These are phyloP conservation scores for Stigmatopora nigra DNA, from an alignment of 2,113 vertebrate genomes.

Conservation along the genomic window DNA sequence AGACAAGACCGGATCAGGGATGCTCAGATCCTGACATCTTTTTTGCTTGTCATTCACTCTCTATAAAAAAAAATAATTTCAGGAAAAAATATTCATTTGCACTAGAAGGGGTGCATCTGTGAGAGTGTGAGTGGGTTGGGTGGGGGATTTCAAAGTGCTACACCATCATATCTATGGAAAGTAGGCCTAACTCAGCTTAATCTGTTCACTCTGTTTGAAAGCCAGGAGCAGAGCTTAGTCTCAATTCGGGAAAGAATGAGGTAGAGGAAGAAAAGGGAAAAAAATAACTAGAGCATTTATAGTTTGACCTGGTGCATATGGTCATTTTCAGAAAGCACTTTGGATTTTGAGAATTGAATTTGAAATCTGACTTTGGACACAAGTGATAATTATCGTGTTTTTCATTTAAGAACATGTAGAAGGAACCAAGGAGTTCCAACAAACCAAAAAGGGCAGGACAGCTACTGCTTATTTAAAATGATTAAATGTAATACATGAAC, in stretches of 20 bases:
- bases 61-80: neutral
- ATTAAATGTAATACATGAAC: neutral
- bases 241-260: constrained; percentile 42
- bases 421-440: too few species aligned
- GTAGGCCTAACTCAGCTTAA: constrained; percentile 62
- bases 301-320: constrained; percentile 54
- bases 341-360: constrained; percentile 41
- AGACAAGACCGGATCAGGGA: neutral
- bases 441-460: too few species aligned
- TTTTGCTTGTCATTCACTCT: neutral
- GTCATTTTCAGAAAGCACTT: constrained; percentile 55
- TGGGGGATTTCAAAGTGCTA: constrained; percentile 56
- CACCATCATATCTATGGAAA: constrained; percentile 61
- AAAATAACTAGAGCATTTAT: constrained; percentile 61
- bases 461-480: neutral
- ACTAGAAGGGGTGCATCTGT: neutral
- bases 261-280: constrained; percentile 12
- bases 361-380: constrained; percentile 49
- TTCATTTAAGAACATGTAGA: constrained; percentile 4
- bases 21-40: neutral
- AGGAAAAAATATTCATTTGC: constrained; percentile 20
- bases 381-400: constrained; percentile 36
- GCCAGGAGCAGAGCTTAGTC: constrained; percentile 59
- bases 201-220: constrained; percentile 58
- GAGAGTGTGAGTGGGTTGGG: neutral